Conservation (phyloP, 2,113 vertebrate genomes). For the Lampris megalopsis region DNA sequence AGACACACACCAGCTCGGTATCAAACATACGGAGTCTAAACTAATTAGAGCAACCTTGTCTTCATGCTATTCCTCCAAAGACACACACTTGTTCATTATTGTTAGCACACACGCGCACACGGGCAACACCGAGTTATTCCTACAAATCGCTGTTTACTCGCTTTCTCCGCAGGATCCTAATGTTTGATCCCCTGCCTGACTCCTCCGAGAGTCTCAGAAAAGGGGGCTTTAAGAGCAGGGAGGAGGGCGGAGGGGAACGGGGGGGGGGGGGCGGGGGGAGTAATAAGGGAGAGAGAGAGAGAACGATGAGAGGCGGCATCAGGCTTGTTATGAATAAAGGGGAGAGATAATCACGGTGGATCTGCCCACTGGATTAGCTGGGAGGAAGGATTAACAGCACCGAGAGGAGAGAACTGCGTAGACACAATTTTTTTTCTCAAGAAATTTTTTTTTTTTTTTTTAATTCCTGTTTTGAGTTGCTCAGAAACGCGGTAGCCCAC, state of each 20-base stretch:
- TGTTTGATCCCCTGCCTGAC: constrained; percentile 54
- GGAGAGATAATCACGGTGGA: constrained; percentile 77
- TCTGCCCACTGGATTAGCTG: constrained; percentile 81
- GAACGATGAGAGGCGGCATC: constrained; percentile 64
- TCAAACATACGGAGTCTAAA: constrained; percentile 77
- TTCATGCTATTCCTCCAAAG: constrained; percentile 71
- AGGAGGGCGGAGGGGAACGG: constrained; percentile 20
- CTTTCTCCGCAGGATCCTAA: constrained; percentile 56
- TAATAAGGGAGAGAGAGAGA: constrained; percentile 41
- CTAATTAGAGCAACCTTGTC: constrained; percentile 82
- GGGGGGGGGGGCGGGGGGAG: constrained; percentile 22
- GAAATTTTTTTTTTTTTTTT: neutral
- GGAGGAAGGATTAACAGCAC: constrained; percentile 77
- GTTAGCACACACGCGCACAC: constrained; percentile 68
- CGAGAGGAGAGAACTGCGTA: constrained; percentile 50
- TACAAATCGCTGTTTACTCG: constrained; percentile 69
- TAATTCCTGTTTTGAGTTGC: constrained; percentile 61
- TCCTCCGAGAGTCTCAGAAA: constrained; percentile 36
- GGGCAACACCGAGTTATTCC: constrained; percentile 65
- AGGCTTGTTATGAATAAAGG: constrained; percentile 75
- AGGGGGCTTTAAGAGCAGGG: constrained; percentile 41
- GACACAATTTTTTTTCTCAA: constrained; percentile 50
- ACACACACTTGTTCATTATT: constrained; percentile 74
- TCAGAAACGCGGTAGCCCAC: constrained; percentile 50
- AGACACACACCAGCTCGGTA: constrained; percentile 56